Conservation (phyloP, 2,113 vertebrate genomes). For the Vulpes lagopus region DNA sequence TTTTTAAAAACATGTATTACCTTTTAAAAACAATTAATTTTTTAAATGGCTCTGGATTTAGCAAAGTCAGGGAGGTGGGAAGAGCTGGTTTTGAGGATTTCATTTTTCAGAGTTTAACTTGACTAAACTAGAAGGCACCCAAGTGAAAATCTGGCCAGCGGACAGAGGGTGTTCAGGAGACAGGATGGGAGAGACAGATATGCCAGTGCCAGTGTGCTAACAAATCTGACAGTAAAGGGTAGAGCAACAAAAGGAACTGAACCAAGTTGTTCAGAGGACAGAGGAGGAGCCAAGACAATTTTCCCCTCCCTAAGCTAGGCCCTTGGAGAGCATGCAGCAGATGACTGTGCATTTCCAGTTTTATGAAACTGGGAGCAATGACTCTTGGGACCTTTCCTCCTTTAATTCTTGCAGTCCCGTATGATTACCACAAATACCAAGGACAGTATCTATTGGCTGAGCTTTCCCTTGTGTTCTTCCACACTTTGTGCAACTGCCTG, state of each 20-base stretch:
- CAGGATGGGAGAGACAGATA: neutral
- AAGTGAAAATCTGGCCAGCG: neutral
- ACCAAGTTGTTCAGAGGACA: neutral
- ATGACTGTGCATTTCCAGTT: neutral
- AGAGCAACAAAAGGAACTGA: no score
- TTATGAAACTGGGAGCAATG: neutral
- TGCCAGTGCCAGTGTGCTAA: neutral
- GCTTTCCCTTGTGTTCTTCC: neutral
- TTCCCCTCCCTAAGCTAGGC: neutral
- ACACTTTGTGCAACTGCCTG: neutral
- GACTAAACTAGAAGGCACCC: neutral
- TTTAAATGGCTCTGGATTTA: neutral
- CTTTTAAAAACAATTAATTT: neutral
- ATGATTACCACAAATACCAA: neutral
- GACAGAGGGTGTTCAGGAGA: neutral
- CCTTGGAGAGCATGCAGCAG: neutral
- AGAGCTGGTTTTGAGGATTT: neutral
- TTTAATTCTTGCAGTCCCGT: neutral
- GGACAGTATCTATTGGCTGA: neutral
- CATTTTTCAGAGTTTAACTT: neutral
- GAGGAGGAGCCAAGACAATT: neutral
- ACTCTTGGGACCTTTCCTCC: neutral
- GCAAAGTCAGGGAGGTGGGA: neutral
- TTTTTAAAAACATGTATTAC: neutral
- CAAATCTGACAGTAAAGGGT: neutral